phyloP scores from a whole-genome alignment of 2,797 vertebrate genomes.

The Artibeus jamaicensis region DNA sequence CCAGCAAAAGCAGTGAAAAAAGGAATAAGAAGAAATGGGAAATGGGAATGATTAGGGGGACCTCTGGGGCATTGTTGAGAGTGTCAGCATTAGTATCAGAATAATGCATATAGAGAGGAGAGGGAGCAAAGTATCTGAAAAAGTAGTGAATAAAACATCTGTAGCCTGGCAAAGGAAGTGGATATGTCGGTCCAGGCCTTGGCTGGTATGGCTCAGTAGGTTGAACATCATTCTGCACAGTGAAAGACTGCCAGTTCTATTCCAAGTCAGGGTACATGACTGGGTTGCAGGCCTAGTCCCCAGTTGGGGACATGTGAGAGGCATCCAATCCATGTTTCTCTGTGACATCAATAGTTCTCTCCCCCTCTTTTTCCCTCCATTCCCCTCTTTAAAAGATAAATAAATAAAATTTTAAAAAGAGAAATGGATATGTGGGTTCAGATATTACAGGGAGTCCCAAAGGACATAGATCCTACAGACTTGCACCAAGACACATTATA shows the following conservation, averaged over 20 bases:
- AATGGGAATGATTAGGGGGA: background rate
- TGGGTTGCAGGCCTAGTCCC: too few species aligned
- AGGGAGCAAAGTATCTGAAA: background rate
- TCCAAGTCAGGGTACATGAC: too few species aligned
- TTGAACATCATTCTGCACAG: too few species aligned
- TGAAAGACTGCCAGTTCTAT: too few species aligned
- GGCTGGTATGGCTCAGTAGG: too few species aligned
- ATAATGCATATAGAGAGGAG: background rate
- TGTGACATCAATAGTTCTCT: too few species aligned
- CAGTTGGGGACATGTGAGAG: too few species aligned
- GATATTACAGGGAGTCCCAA: background rate
- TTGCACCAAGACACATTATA: background rate
- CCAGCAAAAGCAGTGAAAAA: background rate
- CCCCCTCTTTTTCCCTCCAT: too few species aligned
- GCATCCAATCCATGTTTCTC: too few species aligned
- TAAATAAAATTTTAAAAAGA: background rate
- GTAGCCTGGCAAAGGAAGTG: background rate
- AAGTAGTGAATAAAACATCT: background rate
- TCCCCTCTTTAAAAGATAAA: too few species aligned
- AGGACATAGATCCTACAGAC: background rate
- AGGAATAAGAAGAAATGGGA: background rate
- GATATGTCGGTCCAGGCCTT: background rate
- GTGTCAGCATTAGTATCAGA: background rate
- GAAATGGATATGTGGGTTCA: background rate
- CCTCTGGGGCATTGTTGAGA: background rate